Evolutionary conservation across 2,113 vertebrate genomes (phyloP).

Genomic region (Pitta sordida): DNA sequence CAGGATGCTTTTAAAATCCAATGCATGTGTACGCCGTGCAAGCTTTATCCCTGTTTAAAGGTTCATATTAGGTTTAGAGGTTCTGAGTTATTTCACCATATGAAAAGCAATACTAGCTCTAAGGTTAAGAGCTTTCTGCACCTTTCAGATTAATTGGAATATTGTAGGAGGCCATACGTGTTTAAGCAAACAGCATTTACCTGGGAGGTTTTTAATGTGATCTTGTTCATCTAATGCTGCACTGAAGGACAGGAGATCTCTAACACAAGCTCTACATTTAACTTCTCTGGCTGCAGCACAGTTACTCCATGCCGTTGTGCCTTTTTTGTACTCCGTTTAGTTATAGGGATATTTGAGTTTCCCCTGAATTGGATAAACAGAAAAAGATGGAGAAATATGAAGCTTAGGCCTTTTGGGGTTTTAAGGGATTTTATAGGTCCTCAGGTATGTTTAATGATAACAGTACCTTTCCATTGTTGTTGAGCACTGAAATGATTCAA

Average conservation of each 20-base stretch:
- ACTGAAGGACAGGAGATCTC: neutral
- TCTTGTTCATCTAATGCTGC: neutral
- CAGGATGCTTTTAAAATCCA: neutral
- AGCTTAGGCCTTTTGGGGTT: neutral
- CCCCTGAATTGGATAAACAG: accelerated
- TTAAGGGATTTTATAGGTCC: neutral
- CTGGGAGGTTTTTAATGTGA: neutral
- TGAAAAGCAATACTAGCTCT: neutral
- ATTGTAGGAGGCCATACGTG: neutral
- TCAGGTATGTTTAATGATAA: neutral
- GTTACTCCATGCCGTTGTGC: neutral
- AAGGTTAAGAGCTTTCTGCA: neutral
- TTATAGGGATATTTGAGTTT: neutral
- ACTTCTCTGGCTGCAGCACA: neutral
- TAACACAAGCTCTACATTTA: neutral
- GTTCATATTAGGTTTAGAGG: neutral
- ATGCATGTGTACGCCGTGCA: neutral
- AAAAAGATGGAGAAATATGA: neutral
- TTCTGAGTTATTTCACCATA: neutral
- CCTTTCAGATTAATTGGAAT: neutral
- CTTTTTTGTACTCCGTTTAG: neutral
- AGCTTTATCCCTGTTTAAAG: neutral
- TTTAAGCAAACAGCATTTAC: neutral
- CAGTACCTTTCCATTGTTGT: neutral
- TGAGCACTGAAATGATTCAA: neutral